Percentiles rank a stretch among this genome's conserved stretches.
Conservation (phyloP, 2,113 vertebrate genomes). For the Chascanopsetta lugubris region DNA sequence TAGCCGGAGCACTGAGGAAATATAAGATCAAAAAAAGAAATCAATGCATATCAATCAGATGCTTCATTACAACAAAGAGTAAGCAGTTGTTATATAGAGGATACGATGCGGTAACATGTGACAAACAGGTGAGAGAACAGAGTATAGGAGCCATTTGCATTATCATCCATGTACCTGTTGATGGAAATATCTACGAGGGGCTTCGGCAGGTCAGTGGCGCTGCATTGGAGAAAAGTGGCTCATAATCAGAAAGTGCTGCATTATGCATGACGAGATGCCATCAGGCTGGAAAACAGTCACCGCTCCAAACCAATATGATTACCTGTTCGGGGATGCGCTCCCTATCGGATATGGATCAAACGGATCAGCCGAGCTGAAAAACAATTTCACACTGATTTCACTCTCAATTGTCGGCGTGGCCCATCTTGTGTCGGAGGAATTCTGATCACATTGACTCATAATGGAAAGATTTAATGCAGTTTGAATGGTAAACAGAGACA, state of each 20-base stretch:
- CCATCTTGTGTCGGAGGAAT: constrained; percentile 74
- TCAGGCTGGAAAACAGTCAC: constrained; percentile 69
- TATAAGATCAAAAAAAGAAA: neutral
- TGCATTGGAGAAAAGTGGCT: constrained; percentile 71
- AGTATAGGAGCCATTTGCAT: constrained; percentile 30
- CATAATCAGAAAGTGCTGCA: constrained; percentile 71
- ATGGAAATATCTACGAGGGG: constrained; percentile 62
- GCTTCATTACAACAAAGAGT: constrained; percentile 15
- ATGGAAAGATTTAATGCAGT: constrained; percentile 78
- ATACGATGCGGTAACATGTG: constrained; percentile 25
- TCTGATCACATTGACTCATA: constrained; percentile 78
- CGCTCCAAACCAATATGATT: constrained; percentile 77
- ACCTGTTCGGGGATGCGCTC: constrained; percentile 79
- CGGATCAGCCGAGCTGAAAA: constrained; percentile 80
- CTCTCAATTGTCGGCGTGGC: constrained; percentile 76
- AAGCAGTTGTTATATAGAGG: constrained; percentile 14
- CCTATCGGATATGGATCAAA: constrained; percentile 80
- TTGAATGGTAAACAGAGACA: constrained; percentile 75
- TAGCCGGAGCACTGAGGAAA: constrained; percentile 27
- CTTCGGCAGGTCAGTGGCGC: constrained; percentile 70
- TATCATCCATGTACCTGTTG: constrained; percentile 67
- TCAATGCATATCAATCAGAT: neutral
- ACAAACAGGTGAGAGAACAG: constrained; percentile 29
- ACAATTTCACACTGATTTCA: constrained; percentile 82
- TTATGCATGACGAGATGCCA: constrained; percentile 73